A percentile compares a stretch with the other conserved stretches of the same genome.
These are phyloP conservation scores for Melitaea cinxia DNA, from an alignment of 1,140 invertebrate genomes.

Conservation along the genomic window DNA sequence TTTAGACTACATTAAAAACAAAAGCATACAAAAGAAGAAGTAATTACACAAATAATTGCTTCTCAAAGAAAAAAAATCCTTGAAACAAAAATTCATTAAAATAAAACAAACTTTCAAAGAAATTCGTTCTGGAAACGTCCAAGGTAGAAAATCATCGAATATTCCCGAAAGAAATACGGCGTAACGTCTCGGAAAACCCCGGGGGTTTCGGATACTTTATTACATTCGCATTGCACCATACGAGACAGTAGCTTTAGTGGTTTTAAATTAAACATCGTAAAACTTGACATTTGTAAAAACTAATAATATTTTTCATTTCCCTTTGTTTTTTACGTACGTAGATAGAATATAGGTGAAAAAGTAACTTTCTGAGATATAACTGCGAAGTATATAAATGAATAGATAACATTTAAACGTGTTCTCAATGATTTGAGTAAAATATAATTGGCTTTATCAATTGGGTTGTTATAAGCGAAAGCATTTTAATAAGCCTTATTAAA, in stretches of 20 bases:
- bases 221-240: constrained; percentile 28
- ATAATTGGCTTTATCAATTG: too few species aligned
- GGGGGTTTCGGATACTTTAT: constrained; percentile 17
- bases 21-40: too few species aligned
- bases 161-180: constrained; percentile 12
- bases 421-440: too few species aligned
- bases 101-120: not conserved
- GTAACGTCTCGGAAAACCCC: constrained; percentile 15
- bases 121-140: not conserved
- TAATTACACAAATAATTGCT: too few species aligned
- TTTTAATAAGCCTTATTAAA: too few species aligned
- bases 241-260: not conserved
- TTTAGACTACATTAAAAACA: too few species aligned
- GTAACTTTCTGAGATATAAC: too few species aligned
- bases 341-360: too few species aligned
- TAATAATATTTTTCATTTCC: not conserved
- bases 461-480: too few species aligned
- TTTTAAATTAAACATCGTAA: not conserved
- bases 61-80: not conserved
- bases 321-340: not conserved
- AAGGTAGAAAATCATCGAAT: not conserved
- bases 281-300: not conserved
- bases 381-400: too few species aligned
- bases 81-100: not conserved
- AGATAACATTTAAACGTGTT: too few species aligned